These are phyloP conservation scores for Acyrthosiphon pisum DNA, from an alignment of 1,140 invertebrate genomes.

Conservation along the genomic window DNA sequence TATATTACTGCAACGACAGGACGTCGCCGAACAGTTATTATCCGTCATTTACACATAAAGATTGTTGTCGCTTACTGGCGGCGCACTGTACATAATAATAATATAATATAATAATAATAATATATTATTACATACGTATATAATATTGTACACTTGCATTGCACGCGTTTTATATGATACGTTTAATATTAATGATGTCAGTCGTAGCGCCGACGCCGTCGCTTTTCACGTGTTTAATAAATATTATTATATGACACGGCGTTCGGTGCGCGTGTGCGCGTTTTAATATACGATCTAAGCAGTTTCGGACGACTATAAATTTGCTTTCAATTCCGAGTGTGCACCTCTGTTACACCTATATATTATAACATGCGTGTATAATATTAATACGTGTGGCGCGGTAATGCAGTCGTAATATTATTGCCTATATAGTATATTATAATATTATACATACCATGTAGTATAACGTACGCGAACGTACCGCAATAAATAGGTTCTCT, in stretches of 20 bases:
- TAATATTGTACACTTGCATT: neutral
- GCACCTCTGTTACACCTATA: neutral
- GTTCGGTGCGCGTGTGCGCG: neutral
- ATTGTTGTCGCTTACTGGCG: no score
- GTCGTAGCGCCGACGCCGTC: neutral
- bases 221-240: conserved; percentile 30
- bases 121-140: neutral
- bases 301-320: neutral
- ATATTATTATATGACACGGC: neutral
- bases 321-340: neutral
- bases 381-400: neutral
- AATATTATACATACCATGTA: neutral
- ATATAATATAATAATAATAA: no score
- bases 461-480: neutral
- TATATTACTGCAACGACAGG: no score
- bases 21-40: no score
- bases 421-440: neutral
- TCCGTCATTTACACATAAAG: no score
- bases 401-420: neutral
- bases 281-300: neutral
- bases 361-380: neutral
- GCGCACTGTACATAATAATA: neutral
- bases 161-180: neutral
- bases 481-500: neutral
- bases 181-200: neutral